A percentile compares a stretch with the other conserved stretches of the same genome.
These are phyloP conservation scores for Peromyscus leucopus DNA, from an alignment of 2,113 vertebrate genomes.

Conservation along the genomic window DNA sequence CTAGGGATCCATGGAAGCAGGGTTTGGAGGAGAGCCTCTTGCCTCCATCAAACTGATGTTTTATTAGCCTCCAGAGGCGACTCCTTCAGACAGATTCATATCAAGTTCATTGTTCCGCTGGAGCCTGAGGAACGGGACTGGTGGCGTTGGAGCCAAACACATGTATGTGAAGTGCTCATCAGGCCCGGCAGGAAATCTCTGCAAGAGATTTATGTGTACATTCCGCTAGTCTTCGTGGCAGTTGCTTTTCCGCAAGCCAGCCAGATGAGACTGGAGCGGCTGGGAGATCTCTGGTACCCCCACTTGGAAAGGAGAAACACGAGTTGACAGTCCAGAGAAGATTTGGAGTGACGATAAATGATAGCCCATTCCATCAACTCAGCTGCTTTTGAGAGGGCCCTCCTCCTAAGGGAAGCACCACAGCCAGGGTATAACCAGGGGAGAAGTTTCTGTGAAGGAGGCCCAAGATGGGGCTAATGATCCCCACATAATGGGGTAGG, in stretches of 20 bases:
- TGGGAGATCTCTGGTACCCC: neutral
- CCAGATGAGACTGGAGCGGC: neutral
- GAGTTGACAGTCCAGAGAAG: neutral
- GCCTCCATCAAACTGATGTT: conserved; percentile 81
- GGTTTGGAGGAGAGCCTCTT: conserved; percentile 64
- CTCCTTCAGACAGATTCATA: conserved; percentile 84
- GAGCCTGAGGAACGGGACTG: neutral
- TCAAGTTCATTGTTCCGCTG: conserved; percentile 76
- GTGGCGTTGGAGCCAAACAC: conserved; percentile 58
- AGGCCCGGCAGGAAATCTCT: conserved; percentile 60
- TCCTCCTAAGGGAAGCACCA: accelerated
- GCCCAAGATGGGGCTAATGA: conserved; percentile 80
- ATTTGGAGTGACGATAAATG: neutral
- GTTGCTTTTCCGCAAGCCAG: neutral
- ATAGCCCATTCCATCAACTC: neutral
- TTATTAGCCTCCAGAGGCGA: conserved; percentile 86
- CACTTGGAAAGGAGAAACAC: neutral
- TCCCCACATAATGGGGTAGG: conserved; percentile 83
- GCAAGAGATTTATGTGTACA: neutral
- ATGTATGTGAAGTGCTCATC: conserved; percentile 53
- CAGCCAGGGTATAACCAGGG: neutral
- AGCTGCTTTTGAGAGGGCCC: neutral
- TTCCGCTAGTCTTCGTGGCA: neutral
- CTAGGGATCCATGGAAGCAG: conserved; percentile 44
- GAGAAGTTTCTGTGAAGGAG: conserved; percentile 68